These are phyloP conservation scores for Chlorocebus sabaeus DNA, from an alignment of 2,113 vertebrate genomes.

Conservation along the genomic window DNA sequence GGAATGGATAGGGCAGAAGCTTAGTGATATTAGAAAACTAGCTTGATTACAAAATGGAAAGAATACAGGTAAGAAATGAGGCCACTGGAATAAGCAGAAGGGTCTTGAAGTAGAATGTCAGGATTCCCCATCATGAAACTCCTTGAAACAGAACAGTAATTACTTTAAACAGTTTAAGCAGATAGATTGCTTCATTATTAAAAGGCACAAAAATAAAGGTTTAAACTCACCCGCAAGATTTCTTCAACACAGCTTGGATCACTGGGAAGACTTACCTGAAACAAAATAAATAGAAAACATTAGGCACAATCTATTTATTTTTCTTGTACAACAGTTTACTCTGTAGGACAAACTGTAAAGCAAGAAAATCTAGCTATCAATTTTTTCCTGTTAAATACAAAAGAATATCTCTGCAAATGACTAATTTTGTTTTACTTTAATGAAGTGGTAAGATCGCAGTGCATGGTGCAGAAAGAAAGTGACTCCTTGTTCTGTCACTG, in stretches of 20 bases:
- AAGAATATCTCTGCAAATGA: not conserved
- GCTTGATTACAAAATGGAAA: not conserved
- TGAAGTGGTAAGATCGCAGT: constrained; percentile 50
- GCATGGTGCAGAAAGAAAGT: not conserved
- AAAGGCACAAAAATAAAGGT: constrained; percentile 67
- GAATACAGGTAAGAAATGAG: not conserved
- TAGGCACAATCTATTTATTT: constrained; percentile 55
- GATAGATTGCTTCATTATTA: constrained; percentile 22
- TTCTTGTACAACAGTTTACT: constrained; percentile 23
- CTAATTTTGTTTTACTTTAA: constrained; percentile 55
- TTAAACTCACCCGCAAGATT: constrained; percentile 93
- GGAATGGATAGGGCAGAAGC: not conserved
- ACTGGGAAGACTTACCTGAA: constrained; percentile 93
- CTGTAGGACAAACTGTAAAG: not conserved
- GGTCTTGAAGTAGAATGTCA: not conserved
- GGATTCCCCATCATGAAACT: not conserved
- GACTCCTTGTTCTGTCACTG: not conserved
- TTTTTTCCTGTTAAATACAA: constrained; percentile 53
- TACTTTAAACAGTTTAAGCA: not conserved
- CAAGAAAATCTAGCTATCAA: constrained; percentile 26
- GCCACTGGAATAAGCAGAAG: not conserved
- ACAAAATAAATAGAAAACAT: constrained; percentile 72
- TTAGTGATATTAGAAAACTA: not conserved
- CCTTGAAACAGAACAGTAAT: not conserved
- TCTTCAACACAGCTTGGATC: constrained; percentile 98